Percentiles rank a stretch among this genome's conserved stretches.
Conservation (phyloP, 2,888 invertebrate genomes). For the Abrostola triplasia region DNA sequence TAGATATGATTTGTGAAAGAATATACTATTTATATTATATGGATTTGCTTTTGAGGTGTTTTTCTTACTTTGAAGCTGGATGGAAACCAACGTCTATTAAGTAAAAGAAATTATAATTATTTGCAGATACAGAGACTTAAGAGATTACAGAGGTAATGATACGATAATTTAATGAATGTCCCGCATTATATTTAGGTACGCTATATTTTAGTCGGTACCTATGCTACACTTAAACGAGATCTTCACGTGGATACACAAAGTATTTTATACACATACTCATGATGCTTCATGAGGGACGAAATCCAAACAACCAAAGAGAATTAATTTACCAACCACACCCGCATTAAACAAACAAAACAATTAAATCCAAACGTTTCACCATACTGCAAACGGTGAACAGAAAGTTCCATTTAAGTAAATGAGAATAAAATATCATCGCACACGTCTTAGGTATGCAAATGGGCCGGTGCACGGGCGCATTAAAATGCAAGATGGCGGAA, state of each 20-base stretch:
- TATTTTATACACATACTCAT: too few species aligned
- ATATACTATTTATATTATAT: constrained; percentile 23
- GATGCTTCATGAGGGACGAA: too few species aligned
- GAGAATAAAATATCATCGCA: constrained; percentile 83
- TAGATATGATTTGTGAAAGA: constrained; percentile 43
- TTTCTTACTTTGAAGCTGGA: neutral
- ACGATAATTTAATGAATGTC: too few species aligned
- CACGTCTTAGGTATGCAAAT: constrained; percentile 83
- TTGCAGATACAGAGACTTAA: too few species aligned
- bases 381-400: constrained; percentile 35
- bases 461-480: constrained; percentile 74
- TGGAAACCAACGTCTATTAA: neutral
- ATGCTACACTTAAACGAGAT: too few species aligned
- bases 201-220: too few species aligned
- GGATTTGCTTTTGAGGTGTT: constrained; percentile 8
- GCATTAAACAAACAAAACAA: constrained; percentile 8
- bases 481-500: constrained; percentile 87
- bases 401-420: constrained; percentile 63
- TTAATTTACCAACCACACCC: neutral
- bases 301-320: neutral
- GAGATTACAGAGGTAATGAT: too few species aligned
- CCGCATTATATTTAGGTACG: too few species aligned
- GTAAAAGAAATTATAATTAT: too few species aligned
- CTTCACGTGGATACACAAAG: too few species aligned
- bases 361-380: constrained; percentile 23